Base-by-base conservation (phyloP, 2,113 vertebrate species). In the Protomyctophum bolini region DNA sequence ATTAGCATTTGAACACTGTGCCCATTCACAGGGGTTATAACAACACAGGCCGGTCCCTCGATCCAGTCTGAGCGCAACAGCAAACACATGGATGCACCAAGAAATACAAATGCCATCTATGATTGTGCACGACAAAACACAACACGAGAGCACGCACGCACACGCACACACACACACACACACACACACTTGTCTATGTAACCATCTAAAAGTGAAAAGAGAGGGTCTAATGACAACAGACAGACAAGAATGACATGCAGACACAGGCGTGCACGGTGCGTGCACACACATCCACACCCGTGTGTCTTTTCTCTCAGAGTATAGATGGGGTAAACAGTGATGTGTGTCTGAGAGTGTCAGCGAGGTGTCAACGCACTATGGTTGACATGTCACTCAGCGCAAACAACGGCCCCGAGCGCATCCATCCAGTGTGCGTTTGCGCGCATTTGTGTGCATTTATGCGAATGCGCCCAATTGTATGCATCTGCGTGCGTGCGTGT, bases 1-100 rank as follows among this genome's bases (percentile, higher is more conserved):
- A 91, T 90, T 89, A 81, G 83, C 83, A 89, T 88, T 85, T 84
- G 76, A 88, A 82, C 84, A 83, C 68, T 68, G 78, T 55, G 59
- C 67, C 78, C 67, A 68, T 86, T 86, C 81, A 81, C 77, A 8
- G 66, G 67, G 69, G 70, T 74, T 84, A 78, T 84, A 87, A 86
- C 75, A 85, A 87, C 79, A 77, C 50, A 29, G 7, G 28, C 57
- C 12, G 51, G 66, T 83, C 80, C 62, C 69, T 66, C 71, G 84
- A 87, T 88, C 72, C 59, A 75, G 81, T 75, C 75, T 89, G 84
- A 88, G 77, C 72, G 79, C 74, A 90, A 88, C 76, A 78, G 82
- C 84, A 89, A 89, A 89, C 84, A 87, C 15, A 49, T 41, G 33
- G 65, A 28, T 14, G 51, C 28, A 12, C 66, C 21, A 63, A 57